These are phyloP conservation scores for Choreutis nemorana DNA, from an alignment of 2,888 invertebrate species.

Conservation along the genomic window DNA sequence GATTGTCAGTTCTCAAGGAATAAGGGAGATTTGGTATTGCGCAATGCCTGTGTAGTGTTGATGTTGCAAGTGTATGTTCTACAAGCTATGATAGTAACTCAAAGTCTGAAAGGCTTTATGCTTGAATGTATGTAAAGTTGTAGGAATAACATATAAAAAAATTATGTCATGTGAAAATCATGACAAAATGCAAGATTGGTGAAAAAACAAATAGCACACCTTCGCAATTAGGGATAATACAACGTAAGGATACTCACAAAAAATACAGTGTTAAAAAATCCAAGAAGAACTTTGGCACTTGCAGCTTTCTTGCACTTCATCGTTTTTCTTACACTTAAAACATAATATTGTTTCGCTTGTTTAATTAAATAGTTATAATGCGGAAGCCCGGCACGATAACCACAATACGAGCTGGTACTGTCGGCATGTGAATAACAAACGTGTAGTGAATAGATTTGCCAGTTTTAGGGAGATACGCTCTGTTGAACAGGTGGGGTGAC, in stretches of 20 bases:
- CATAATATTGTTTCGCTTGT: not conserved
- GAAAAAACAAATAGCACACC: not conserved
- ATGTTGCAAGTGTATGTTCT: no score
- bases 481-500: constrained; percentile 63
- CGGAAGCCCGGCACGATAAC: constrained; percentile 6
- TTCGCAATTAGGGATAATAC: no score
- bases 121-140: no score
- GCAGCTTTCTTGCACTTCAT: constrained; percentile 50
- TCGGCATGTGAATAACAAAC: constrained; percentile 42
- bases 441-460: constrained; percentile 54
- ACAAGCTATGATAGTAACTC: no score
- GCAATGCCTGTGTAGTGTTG: no score
- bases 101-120: no score
- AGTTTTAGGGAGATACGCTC: constrained; percentile 65
- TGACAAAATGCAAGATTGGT: no score
- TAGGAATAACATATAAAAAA: no score
- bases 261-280: constrained; percentile 72
- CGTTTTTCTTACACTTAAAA: constrained; percentile 5
- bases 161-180: no score
- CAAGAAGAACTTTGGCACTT: constrained; percentile 71
- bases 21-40: no score
- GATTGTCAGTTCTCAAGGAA: no score
- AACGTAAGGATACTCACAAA: constrained; percentile 70
- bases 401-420: constrained; percentile 22
- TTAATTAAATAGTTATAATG: not conserved